A percentile compares a stretch with the other conserved stretches of the same genome.
Conservation (phyloP, 2,113 vertebrate genomes). For the Abramis brama region DNA sequence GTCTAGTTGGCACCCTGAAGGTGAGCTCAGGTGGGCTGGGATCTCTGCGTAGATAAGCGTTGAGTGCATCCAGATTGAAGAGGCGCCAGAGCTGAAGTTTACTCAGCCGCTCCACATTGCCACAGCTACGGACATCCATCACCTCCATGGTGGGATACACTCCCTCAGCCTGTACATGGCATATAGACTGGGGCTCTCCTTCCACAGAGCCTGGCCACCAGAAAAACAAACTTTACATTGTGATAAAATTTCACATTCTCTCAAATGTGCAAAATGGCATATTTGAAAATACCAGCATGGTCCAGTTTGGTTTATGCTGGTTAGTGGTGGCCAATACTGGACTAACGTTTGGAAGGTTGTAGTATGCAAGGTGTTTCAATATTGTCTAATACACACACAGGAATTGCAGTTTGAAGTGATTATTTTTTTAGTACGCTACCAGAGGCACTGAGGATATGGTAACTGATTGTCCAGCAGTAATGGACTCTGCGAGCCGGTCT, state of each 20-base stretch:
- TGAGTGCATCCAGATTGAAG: conserved; percentile 85
- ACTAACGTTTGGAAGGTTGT: background rate
- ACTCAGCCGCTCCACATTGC: conserved; percentile 75
- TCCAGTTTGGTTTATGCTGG: background rate
- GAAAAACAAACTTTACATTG: background rate
- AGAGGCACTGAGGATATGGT: conserved; percentile 70
- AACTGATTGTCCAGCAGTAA: conserved; percentile 86
- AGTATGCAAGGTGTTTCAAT: background rate
- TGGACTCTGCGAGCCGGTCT: conserved; percentile 67
- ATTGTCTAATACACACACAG: background rate
- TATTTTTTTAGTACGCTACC: conserved; percentile 67
- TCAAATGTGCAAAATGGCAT: background rate
- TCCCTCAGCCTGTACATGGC: conserved; percentile 73
- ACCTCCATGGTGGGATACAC: conserved; percentile 82
- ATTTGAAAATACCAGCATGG: background rate
- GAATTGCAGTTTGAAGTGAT: background rate
- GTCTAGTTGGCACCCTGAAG: conserved; percentile 77
- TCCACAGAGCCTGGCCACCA: conserved; percentile 24
- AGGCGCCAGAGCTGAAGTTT: conserved; percentile 84
- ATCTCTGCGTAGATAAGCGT: conserved; percentile 77
- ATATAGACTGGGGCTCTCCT: conserved; percentile 68
- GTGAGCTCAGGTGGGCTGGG: conserved; percentile 78
- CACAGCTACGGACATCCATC: conserved; percentile 73
- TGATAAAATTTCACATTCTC: background rate
- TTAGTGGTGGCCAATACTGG: background rate